A percentile compares a stretch with the other conserved stretches of the same genome.
These are phyloP conservation scores for Zosterops japonicus DNA, from an alignment of 2,113 vertebrate species.

Conservation along the genomic window DNA sequence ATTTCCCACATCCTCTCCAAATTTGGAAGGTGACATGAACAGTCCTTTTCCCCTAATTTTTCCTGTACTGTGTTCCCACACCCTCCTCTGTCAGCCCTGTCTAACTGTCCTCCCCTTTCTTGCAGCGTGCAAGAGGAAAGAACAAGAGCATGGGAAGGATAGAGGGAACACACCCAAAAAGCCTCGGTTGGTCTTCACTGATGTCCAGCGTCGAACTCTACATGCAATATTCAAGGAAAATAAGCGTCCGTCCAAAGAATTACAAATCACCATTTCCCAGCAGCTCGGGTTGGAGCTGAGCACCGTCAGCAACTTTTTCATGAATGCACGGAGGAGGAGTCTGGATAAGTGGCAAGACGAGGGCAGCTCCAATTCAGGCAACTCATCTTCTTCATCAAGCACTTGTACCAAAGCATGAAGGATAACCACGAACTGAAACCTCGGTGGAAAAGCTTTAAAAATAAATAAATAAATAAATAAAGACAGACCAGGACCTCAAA, in stretches of 20 bases:
- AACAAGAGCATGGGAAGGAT: slow-evolving; percentile 93
- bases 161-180: slow-evolving; percentile 92
- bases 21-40: neutral
- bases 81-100: neutral
- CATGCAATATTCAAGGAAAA: slow-evolving; percentile 99
- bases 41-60: neutral
- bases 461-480: slow-evolving; percentile 72
- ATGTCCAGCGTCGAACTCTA: slow-evolving; percentile 97
- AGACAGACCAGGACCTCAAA: slow-evolving; percentile 85
- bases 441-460: slow-evolving; percentile 85
- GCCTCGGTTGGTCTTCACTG: slow-evolving; percentile 96
- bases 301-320: slow-evolving; percentile 99
- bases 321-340: slow-evolving; percentile 97
- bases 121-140: slow-evolving; percentile 97
- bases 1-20: neutral
- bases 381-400: slow-evolving; percentile 88
- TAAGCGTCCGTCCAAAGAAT: slow-evolving; percentile 98
- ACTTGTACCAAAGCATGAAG: slow-evolving; percentile 99
- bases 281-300: slow-evolving; percentile 97
- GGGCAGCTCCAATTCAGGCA: slow-evolving; percentile 85
- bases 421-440: slow-evolving; percentile 82
- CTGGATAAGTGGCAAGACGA: slow-evolving; percentile 99
- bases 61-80: accelerated
- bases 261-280: slow-evolving; percentile 98
- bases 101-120: slow-evolving; percentile 57